A percentile compares a stretch with the other conserved stretches of the same genome.
These are phyloP conservation scores for Dicrostonyx torquatus DNA, from an alignment of 2,797 vertebrate genomes.

Conservation along the genomic window DNA sequence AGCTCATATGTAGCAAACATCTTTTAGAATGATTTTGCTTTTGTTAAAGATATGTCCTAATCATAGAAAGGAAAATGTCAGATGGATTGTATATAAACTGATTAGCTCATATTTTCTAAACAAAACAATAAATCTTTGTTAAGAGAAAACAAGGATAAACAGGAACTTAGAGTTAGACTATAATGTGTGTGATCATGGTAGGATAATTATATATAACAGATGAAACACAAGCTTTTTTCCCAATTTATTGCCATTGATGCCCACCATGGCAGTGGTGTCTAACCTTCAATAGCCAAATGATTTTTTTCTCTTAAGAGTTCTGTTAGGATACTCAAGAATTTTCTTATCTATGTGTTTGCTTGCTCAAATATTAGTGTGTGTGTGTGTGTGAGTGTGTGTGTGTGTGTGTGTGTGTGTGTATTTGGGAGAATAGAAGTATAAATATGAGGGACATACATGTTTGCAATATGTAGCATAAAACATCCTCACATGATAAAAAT, in stretches of 20 bases:
- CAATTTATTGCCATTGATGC: neutral
- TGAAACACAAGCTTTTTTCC: neutral
- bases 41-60: neutral
- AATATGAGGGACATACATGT: neutral
- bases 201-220: neutral
- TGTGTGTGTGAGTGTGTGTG: too few relatives aligned
- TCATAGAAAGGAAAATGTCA: neutral
- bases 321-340: neutral
- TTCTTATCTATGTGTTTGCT: neutral
- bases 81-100: neutral
- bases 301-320: constrained; percentile 12
- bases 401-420: too few relatives aligned
- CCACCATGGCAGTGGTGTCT: neutral
- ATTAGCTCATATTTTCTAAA: constrained; percentile 9
- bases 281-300: neutral
- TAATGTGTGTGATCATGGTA: neutral
- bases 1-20: neutral
- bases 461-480: neutral
- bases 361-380: neutral
- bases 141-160: neutral
- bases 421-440: too few relatives aligned
- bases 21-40: constrained; percentile 5
- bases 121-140: neutral
- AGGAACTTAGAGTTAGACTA: neutral
- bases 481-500: neutral